These are phyloP conservation scores for Ridgeia piscesae DNA, from an alignment of 1,140 invertebrate genomes.

Conservation along the genomic window DNA sequence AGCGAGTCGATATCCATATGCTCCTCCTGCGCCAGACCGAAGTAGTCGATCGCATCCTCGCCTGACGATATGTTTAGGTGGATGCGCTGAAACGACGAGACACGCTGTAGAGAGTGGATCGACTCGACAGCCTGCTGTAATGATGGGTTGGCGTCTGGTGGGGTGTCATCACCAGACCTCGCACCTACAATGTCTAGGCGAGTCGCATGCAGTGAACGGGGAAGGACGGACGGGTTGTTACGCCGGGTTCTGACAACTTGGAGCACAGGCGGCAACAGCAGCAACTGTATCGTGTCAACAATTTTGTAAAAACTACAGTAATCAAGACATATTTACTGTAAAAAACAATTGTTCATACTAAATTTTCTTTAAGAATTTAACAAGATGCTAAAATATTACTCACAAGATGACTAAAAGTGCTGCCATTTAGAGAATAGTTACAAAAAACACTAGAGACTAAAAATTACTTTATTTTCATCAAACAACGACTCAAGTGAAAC, in stretches of 20 bases:
- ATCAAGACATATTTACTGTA: no score
- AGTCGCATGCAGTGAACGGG: neutral
- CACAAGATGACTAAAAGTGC: no score
- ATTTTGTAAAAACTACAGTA: no score
- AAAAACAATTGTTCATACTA: no score
- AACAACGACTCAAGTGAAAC: neutral
- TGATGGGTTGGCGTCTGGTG: neutral
- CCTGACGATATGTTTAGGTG: slow-evolving; percentile 97
- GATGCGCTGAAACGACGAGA: slow-evolving; percentile 64
- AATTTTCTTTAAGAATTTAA: no score
- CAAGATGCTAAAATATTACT: no score
- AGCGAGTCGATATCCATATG: slow-evolving; percentile 89
- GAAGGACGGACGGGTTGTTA: neutral
- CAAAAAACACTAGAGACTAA: no score
- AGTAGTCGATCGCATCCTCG: slow-evolving; percentile 94
- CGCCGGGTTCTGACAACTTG: neutral
- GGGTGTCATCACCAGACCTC: neutral
- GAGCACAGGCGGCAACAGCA: neutral
- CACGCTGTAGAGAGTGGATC: neutral
- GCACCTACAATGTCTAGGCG: neutral
- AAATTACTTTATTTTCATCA: no score
- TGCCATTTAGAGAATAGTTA: no score
- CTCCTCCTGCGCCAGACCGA: slow-evolving; percentile 90
- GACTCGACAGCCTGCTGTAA: neutral
- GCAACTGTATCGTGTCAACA: no score